Percentiles rank a stretch among this genome's conserved stretches.
These are phyloP conservation scores for Rhabdornis inornatus DNA, from an alignment of 2,113 vertebrate genomes.

Conservation along the genomic window DNA sequence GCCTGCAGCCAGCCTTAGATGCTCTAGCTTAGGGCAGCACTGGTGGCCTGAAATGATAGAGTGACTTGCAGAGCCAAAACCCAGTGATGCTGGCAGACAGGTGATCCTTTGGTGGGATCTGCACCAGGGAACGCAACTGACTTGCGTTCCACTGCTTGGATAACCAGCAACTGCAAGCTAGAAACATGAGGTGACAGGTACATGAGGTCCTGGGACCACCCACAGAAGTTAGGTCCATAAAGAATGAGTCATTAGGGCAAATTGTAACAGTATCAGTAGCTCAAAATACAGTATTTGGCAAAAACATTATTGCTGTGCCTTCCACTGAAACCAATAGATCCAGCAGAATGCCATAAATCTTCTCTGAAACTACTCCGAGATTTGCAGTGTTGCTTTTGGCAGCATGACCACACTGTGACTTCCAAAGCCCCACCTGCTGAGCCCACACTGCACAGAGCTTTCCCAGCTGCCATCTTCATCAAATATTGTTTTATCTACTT, in stretches of 20 bases:
- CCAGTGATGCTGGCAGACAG: background rate
- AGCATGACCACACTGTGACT: background rate
- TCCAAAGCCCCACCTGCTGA: conserved; percentile 36
- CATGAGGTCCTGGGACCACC: background rate
- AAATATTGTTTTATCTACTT: background rate
- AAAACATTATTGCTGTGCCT: background rate
- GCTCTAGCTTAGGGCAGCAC: background rate
- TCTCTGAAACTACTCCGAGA: background rate
- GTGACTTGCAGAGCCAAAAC: background rate
- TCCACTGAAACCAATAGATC: background rate
- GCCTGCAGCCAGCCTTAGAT: background rate
- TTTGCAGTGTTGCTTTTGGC: background rate
- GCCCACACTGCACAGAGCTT: background rate
- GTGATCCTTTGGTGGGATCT: background rate
- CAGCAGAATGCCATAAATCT: background rate
- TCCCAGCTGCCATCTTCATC: background rate
- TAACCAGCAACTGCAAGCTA: background rate
- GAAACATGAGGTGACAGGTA: background rate
- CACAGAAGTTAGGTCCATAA: background rate
- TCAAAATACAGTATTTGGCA: background rate
- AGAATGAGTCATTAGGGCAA: background rate
- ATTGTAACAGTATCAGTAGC: background rate
- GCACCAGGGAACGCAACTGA: background rate
- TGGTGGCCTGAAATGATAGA: background rate
- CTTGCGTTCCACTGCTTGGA: background rate